A percentile compares a stretch with the other conserved stretches of the same genome.
phyloP scores from a whole-genome alignment of 2,797 vertebrate species.

The Melanotaenia boesemani region DNA sequence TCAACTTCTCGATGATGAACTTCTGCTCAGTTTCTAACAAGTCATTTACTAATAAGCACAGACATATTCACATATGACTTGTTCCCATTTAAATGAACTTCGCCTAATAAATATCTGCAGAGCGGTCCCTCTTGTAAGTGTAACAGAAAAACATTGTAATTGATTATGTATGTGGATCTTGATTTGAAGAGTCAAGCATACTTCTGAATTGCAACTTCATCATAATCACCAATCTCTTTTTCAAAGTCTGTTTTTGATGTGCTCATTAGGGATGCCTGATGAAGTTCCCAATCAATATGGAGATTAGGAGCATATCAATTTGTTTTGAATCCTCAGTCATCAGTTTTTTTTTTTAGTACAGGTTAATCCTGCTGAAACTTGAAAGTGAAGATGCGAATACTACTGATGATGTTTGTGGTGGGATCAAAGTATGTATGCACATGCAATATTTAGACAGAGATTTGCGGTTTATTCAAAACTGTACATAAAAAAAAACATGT shows the following conservation, averaged over 20 bases:
- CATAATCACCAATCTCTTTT: conserved; percentile 77
- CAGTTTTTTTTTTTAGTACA: conserved; percentile 21
- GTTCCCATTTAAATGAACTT: conserved; percentile 30
- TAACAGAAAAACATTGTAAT: conserved; percentile 65
- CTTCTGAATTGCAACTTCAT: conserved; percentile 72
- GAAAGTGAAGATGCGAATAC: conserved; percentile 44
- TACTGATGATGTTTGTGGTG: background rate
- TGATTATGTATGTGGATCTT: conserved; percentile 64
- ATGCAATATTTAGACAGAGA: background rate
- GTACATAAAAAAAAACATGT: background rate
- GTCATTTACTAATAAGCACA: background rate
- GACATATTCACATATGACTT: conserved; percentile 11
- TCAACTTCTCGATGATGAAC: background rate
- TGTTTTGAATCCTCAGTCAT: conserved; percentile 66
- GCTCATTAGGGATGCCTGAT: conserved; percentile 82
- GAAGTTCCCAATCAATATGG: conserved; percentile 85
- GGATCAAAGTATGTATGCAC: conserved; percentile 7
- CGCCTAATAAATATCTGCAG: conserved; percentile 58
- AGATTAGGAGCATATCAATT: conserved; percentile 80
- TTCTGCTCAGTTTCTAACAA: background rate
- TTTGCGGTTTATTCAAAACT: conserved; percentile 1
- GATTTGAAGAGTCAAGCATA: conserved; percentile 64
- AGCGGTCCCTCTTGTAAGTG: conserved; percentile 39
- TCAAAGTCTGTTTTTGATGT: conserved; percentile 55
- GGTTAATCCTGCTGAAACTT: conserved; percentile 23